Evolutionary conservation across 2,888 invertebrate species (phyloP), one percentile per base, ranked within the genome.

Genomic region (Meandrusa payeni): DNA sequence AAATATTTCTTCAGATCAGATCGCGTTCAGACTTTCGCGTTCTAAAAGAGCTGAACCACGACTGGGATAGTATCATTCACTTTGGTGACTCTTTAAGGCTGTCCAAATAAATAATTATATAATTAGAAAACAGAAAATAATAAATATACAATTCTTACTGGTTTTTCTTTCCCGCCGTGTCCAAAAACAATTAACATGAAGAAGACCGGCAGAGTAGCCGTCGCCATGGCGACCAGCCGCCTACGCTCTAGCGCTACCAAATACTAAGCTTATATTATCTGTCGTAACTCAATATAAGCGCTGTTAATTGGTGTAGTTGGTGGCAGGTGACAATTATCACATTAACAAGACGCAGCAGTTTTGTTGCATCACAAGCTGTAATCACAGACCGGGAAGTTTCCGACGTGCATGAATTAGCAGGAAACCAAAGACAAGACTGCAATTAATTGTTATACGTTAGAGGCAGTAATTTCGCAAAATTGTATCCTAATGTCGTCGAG

Each of bases 341-440:
- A 64, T 71, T 69, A 71, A 52, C 52, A 51, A 13, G 23, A 50
- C 46, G 39, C 50, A 40, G 53, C 47, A 51, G 52, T 65, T 61
- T 58, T 55, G 61, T 61, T 60, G 53, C 61, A 58, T 55, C 56
- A 64, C 67, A 69, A 72, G 61, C 67, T 61, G 66, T 71, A 76
- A 80, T 80, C 67, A 78, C 63, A 57, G 64, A 63, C 60, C 57
- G 67, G 68, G 63, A 73, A 69, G 66, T 71, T 71, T 64, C 55
- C 55, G 47, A 50, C 61, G 57, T 59, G 64, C 74, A 71, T 76
- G 66, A 76, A 61, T 40, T 39, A 40, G 17, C 12, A 13, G 13
- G 34, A 10, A 29, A 19, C 17, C 22, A 15, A 17, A 33, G 13
- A 10, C 31, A 6, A 27, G 28, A 39, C 32, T 32, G 29, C 34